Conservation (phyloP, 53 echinoderm and acorn worm genomes). For the Patiria pectinifera region DNA sequence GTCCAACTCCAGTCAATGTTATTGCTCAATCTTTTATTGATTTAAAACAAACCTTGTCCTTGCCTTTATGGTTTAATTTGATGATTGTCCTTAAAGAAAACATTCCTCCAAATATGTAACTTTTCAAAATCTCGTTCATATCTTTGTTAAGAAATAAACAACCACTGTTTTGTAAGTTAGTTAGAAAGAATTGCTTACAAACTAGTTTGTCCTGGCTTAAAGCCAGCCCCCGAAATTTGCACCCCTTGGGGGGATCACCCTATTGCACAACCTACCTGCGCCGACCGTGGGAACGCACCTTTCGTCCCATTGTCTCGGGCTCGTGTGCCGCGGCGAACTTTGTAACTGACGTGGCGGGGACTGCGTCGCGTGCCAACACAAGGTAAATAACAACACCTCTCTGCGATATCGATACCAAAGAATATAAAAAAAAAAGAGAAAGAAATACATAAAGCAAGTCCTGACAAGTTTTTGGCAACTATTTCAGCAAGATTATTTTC, state of each 20-base stretch:
- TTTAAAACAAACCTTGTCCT: too few relatives aligned
- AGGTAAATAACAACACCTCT: conserved; percentile 6
- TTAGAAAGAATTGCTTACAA: neutral
- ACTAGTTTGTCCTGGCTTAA: neutral
- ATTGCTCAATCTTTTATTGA: too few relatives aligned
- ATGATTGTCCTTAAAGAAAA: too few relatives aligned
- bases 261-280: conserved; percentile 35
- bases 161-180: neutral
- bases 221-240: neutral
- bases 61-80: too few relatives aligned
- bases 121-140: neutral
- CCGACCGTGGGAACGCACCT: conserved; percentile 4
- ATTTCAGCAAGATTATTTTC: neutral
- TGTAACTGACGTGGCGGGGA: neutral
- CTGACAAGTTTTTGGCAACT: neutral
- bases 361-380: conserved; percentile 55
- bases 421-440: neutral
- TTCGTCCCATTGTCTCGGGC: neutral
- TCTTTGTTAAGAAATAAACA: neutral
- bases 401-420: neutral
- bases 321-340: conserved; percentile 44
- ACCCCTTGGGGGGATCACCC: neutral
- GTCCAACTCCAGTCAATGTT: too few relatives aligned
- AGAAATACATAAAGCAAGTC: neutral
- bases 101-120: neutral